Conservation (phyloP, 1,140 invertebrate species). For the Agraylea sexmaculata region DNA sequence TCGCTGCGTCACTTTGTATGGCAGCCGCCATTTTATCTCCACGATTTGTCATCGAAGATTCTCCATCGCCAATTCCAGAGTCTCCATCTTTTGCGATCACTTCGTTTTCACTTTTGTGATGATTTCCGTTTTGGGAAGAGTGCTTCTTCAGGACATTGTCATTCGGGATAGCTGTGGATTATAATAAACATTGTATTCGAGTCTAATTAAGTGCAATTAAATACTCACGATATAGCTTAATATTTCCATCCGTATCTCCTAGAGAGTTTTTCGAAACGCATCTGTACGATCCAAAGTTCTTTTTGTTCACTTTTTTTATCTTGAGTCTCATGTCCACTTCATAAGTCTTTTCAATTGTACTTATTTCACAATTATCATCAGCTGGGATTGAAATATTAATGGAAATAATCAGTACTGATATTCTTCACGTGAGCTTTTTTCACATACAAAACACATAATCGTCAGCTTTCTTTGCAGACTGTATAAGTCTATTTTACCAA, state of each 20-base stretch:
- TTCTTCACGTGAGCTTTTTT: no score
- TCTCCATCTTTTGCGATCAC: slow-evolving; percentile 8
- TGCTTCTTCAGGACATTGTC: slow-evolving; percentile 15
- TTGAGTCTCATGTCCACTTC: slow-evolving; percentile 78
- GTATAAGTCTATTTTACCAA: no score
- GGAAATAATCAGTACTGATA: background rate
- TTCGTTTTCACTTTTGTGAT: slow-evolving; percentile 18
- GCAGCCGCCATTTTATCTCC: slow-evolving; percentile 19
- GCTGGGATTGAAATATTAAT: slow-evolving; percentile 25
- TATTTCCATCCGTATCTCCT: slow-evolving; percentile 81
- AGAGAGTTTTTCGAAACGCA: slow-evolving; percentile 90
- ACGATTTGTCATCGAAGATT: background rate
- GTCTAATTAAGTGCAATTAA: no score
- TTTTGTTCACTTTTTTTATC: slow-evolving; percentile 57
- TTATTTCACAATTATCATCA: slow-evolving; percentile 39
- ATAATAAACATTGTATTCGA: no score
- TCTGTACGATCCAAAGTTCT: slow-evolving; percentile 72
- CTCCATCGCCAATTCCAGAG: slow-evolving; percentile 7
- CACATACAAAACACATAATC: no score
- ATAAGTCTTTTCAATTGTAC: slow-evolving; percentile 56
- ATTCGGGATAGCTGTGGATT: slow-evolving; percentile 17
- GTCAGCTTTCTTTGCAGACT: no score
- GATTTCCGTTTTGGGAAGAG: slow-evolving; percentile 15
- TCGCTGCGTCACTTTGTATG: slow-evolving; percentile 17
- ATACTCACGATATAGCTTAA: slow-evolving; percentile 83